Percentiles rank a stretch among this genome's conserved stretches.
phyloP scores from a whole-genome alignment of 2,113 vertebrate species.

The Chauna torquata region DNA sequence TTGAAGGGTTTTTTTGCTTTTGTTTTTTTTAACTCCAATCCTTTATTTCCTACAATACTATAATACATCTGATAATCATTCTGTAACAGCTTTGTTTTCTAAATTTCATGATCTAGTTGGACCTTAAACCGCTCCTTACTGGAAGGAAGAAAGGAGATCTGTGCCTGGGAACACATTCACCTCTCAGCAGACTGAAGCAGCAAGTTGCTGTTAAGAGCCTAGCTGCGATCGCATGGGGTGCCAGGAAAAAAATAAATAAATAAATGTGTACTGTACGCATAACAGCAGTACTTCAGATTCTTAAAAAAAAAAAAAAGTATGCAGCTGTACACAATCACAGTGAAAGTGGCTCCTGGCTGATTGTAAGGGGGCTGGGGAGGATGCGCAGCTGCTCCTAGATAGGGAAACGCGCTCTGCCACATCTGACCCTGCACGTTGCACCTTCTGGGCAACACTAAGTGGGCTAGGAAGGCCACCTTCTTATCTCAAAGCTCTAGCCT shows the following conservation, averaged over 20 bases:
- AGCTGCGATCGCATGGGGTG: background rate
- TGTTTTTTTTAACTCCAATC: background rate
- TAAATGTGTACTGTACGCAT: background rate
- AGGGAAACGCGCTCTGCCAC: background rate
- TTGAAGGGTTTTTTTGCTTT: no score
- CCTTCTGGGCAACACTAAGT: no score
- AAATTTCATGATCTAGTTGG: background rate
- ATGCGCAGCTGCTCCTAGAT: background rate
- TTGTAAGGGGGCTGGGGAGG: no score
- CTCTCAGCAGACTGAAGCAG: background rate
- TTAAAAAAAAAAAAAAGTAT: background rate
- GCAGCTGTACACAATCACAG: background rate
- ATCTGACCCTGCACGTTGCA: accelerated
- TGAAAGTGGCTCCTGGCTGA: accelerated
- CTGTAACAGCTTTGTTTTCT: background rate
- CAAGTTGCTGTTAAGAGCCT: background rate
- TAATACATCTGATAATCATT: background rate
- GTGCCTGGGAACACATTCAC: background rate
- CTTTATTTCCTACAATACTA: background rate
- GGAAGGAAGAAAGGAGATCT: background rate
- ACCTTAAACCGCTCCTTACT: background rate
- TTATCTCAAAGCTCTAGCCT: background rate
- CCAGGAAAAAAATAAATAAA: background rate
- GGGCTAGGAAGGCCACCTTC: background rate
- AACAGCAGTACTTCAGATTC: background rate